These are phyloP conservation scores for Andrena minutula DNA, from an alignment of 2,888 invertebrate genomes.

Conservation along the genomic window DNA sequence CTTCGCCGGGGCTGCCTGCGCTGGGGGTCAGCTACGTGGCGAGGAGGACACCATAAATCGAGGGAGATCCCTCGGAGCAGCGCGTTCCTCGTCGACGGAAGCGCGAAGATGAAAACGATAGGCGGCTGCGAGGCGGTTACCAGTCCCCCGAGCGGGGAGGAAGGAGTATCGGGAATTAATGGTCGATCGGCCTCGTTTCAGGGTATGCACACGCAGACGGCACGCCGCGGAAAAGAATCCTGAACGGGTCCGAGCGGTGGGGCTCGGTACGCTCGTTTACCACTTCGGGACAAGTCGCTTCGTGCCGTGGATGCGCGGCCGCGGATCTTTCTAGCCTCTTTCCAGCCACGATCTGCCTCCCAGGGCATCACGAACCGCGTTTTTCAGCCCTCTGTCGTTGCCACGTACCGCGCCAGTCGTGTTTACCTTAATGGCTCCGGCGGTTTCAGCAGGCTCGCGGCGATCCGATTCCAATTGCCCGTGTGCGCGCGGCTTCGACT, in stretches of 20 bases:
- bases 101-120: constrained; percentile 64
- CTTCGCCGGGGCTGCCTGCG: neutral
- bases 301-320: constrained; percentile 26
- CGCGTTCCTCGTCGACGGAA: constrained; percentile 35
- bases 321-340: constrained; percentile 35
- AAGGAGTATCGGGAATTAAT: constrained; percentile 57
- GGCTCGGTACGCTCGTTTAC: constrained; percentile 6
- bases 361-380: constrained; percentile 45
- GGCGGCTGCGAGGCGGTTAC: constrained; percentile 22
- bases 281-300: constrained; percentile 18
- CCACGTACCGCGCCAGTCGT: constrained; percentile 37
- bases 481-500: neutral
- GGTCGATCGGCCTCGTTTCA: constrained; percentile 62
- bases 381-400: constrained; percentile 48
- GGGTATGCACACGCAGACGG: constrained; percentile 46
- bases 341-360: constrained; percentile 50
- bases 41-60: constrained; percentile 52
- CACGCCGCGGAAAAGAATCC: constrained; percentile 17
- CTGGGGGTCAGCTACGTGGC: constrained; percentile 27
- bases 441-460: constrained; percentile 12
- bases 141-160: neutral
- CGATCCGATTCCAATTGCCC: constrained; percentile 34
- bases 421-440: constrained; percentile 24
- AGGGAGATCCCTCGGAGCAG: constrained; percentile 10
- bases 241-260: constrained; percentile 18